Evolutionary conservation across 2,797 vertebrate species (phyloP).

Genomic region (Macroramphosus scolopax): DNA sequence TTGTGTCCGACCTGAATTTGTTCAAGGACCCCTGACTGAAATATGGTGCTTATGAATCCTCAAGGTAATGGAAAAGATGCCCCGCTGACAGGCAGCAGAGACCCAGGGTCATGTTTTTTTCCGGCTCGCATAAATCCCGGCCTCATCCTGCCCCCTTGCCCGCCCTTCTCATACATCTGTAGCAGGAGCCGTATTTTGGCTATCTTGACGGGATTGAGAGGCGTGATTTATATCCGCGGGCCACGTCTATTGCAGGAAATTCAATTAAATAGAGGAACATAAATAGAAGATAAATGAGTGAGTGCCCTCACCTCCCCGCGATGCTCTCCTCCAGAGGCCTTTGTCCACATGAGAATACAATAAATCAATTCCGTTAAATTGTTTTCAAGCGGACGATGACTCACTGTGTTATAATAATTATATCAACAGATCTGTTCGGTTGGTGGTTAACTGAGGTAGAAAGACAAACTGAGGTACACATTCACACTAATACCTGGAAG

Average conservation of each 20-base stretch:
- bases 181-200: slow-evolving; percentile 54
- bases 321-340: slow-evolving; percentile 25
- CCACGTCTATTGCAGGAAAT: slow-evolving; percentile 59
- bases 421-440: slow-evolving; percentile 7
- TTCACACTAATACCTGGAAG: slow-evolving; percentile 11
- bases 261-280: slow-evolving; percentile 72
- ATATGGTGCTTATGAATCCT: slow-evolving; percentile 61
- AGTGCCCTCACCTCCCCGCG: slow-evolving; percentile 32
- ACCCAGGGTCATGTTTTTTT: slow-evolving; percentile 68
- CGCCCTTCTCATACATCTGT: slow-evolving; percentile 56
- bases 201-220: slow-evolving; percentile 68
- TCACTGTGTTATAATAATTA: slow-evolving; percentile 33
- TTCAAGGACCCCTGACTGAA: slow-evolving; percentile 63
- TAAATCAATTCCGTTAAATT: slow-evolving; percentile 11
- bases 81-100: slow-evolving; percentile 58
- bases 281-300: slow-evolving; percentile 67
- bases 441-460: slow-evolving; percentile 11
- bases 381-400: slow-evolving; percentile 17
- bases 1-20: slow-evolving; percentile 39
- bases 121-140: slow-evolving; percentile 66
- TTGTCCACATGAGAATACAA: slow-evolving; percentile 38
- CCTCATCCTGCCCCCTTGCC: slow-evolving; percentile 52
- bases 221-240: slow-evolving; percentile 61
- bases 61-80: slow-evolving; percentile 73
- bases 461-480: slow-evolving; percentile 11